These are phyloP conservation scores for Melanotaenia parkinsoni DNA, from an alignment of 2,797 vertebrate species.

Conservation along the genomic window DNA sequence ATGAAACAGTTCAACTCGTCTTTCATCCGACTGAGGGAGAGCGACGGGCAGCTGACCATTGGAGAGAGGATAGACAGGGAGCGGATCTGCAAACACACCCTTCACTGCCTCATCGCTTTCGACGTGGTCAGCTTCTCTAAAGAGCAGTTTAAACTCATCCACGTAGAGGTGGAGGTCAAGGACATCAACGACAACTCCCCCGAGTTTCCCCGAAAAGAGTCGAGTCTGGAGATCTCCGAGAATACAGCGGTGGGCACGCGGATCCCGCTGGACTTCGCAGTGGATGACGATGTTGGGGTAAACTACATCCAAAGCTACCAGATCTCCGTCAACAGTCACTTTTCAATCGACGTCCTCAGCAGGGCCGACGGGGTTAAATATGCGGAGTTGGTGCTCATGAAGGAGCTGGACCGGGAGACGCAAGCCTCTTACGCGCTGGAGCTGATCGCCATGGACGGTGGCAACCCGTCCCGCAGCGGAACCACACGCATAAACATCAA, in stretches of 20 bases:
- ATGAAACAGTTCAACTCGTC: conserved; percentile 95
- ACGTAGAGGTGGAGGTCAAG: conserved; percentile 96
- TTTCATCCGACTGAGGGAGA: conserved; percentile 89
- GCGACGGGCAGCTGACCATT: conserved; percentile 92
- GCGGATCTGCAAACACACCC: conserved; percentile 87
- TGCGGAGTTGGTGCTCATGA: conserved; percentile 93
- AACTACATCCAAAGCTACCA: conserved; percentile 95
- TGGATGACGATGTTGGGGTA: conserved; percentile 90
- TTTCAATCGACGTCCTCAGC: conserved; percentile 91
- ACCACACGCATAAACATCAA: conserved; percentile 89
- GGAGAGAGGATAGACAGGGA: conserved; percentile 93
- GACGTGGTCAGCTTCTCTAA: conserved; percentile 94
- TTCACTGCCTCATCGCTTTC: conserved; percentile 90
- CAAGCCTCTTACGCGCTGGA: conserved; percentile 90
- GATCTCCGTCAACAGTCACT: conserved; percentile 92
- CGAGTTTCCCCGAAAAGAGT: conserved; percentile 88
- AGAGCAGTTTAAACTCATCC: conserved; percentile 92
- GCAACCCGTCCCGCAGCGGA: conserved; percentile 88
- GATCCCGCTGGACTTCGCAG: conserved; percentile 90
- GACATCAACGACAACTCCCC: conserved; percentile 96
- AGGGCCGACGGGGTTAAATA: conserved; percentile 94
- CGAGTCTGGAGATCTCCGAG: conserved; percentile 92
- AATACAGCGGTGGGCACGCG: conserved; percentile 90
- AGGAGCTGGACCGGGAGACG: conserved; percentile 92
- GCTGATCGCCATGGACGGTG: conserved; percentile 92